phyloP scores from a whole-genome alignment of 2,113 vertebrate genomes.

The Phaethornis superciliosus region DNA sequence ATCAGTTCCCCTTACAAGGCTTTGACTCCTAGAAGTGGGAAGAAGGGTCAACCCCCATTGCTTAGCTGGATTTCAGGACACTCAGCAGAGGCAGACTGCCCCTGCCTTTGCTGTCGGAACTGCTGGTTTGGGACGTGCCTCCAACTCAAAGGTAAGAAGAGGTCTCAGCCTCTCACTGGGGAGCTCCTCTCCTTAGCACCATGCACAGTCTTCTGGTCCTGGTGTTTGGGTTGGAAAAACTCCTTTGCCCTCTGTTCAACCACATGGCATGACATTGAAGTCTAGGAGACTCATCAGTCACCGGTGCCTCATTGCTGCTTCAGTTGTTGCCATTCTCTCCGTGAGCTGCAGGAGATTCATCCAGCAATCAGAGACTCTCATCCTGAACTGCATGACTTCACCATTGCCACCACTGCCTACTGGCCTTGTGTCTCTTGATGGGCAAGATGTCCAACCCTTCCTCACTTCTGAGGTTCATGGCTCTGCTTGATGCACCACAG shows the following conservation, averaged over 20 bases:
- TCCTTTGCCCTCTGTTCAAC: not conserved
- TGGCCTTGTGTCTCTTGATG: not conserved
- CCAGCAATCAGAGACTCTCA: not conserved
- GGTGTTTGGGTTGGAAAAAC: slow-evolving; percentile 16
- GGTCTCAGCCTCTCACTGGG: slow-evolving; percentile 7
- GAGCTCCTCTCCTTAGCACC: slow-evolving; percentile 41
- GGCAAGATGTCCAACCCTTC: not conserved
- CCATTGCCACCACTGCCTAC: not conserved
- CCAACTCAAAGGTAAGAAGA: slow-evolving; percentile 54
- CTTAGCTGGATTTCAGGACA: slow-evolving; percentile 55
- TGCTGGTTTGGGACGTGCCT: slow-evolving; percentile 62
- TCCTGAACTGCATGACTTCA: not conserved
- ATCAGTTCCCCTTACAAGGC: slow-evolving; percentile 65
- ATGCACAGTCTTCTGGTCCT: not conserved
- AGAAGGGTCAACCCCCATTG: slow-evolving; percentile 52
- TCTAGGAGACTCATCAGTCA: not conserved
- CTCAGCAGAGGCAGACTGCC: slow-evolving; percentile 38
- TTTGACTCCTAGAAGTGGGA: slow-evolving; percentile 63
- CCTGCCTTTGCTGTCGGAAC: slow-evolving; percentile 48
- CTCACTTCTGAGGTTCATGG: not conserved
- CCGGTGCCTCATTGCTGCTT: not conserved
- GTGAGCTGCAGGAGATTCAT: not conserved
- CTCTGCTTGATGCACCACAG: slow-evolving; percentile 1
- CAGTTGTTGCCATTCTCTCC: not conserved
- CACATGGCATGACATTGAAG: not conserved